phyloP scores from a whole-genome alignment of 2,888 invertebrate genomes.

The Pardosa pseudoannulata region DNA sequence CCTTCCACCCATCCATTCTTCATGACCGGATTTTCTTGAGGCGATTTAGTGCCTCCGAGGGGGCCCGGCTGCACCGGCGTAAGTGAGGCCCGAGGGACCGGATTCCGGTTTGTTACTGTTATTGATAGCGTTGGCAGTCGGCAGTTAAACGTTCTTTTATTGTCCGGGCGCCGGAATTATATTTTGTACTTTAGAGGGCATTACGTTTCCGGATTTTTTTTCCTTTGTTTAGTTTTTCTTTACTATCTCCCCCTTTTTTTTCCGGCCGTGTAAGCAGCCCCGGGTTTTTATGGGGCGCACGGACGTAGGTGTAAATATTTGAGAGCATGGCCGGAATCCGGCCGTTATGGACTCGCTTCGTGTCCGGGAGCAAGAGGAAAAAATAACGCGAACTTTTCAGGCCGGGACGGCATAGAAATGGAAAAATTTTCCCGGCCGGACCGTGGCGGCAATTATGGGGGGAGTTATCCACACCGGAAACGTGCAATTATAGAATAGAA shows the following conservation, averaged over 20 bases:
- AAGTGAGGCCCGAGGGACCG: conserved; percentile 35
- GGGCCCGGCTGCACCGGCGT: conserved; percentile 23
- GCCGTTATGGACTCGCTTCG: conserved; percentile 4
- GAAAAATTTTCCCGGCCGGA: neutral
- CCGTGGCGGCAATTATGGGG: neutral
- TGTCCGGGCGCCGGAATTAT: conserved; percentile 60
- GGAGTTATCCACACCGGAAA: neutral
- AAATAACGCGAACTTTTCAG: neutral
- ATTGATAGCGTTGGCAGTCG: conserved; percentile 64
- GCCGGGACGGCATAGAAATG: neutral
- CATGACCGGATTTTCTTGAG: conserved; percentile 51
- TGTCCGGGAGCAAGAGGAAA: neutral
- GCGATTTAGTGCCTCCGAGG: conserved; percentile 43
- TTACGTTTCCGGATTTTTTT: conserved; percentile 44
- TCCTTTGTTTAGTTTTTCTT: too few relatives aligned
- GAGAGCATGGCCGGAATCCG: conserved; percentile 23
- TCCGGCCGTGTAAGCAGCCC: too few relatives aligned
- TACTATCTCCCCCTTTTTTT: too few relatives aligned
- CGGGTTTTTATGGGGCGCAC: conserved; percentile 2
- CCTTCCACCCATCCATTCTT: conserved; percentile 66
- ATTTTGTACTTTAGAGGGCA: conserved; percentile 69
- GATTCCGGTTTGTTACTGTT: conserved; percentile 70
- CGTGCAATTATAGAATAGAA: neutral
- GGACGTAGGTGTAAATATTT: conserved; percentile 68
- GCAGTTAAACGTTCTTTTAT: conserved; percentile 71